Evolutionary conservation across 2,888 invertebrate species (phyloP).

Genomic region (Laspeyria flexula): DNA sequence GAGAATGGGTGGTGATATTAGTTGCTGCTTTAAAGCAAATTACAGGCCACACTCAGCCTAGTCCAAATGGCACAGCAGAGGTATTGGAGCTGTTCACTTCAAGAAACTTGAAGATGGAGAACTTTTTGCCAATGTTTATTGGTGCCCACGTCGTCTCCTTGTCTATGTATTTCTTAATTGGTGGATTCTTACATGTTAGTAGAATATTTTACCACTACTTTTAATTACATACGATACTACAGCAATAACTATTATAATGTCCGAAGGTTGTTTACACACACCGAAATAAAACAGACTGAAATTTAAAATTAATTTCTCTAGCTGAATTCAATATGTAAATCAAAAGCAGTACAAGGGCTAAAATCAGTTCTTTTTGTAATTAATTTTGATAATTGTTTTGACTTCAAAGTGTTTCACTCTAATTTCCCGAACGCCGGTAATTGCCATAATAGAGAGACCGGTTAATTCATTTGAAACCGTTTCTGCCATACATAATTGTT

Average conservation of each 20-base stretch:
- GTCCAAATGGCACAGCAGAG: slow-evolving; percentile 65
- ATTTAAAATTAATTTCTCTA: no score
- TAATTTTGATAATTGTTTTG: slow-evolving; percentile 6
- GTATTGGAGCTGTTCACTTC: slow-evolving; percentile 74
- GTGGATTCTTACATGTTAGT: slow-evolving; percentile 90
- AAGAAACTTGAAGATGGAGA: slow-evolving; percentile 82
- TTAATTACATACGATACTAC: no score
- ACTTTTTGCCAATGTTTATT: slow-evolving; percentile 79
- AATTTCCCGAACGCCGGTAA: slow-evolving; percentile 2
- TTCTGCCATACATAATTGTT: no score
- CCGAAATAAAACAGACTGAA: no score
- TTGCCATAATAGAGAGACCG: slow-evolving; percentile 8
- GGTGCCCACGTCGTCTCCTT: slow-evolving; percentile 84
- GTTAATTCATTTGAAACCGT: not conserved
- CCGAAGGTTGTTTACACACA: no score
- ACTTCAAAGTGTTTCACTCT: slow-evolving; percentile 4
- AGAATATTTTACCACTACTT: not conserved
- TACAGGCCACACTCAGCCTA: slow-evolving; percentile 70
- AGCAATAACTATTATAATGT: no score
- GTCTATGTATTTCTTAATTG: slow-evolving; percentile 87
- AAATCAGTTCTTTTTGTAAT: no score
- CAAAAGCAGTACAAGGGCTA: no score
- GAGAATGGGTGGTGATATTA: slow-evolving; percentile 89
- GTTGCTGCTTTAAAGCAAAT: slow-evolving; percentile 87
- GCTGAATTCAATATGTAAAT: no score